Conservation (phyloP, 2,113 vertebrate genomes). For the Bubalus kerabau region DNA sequence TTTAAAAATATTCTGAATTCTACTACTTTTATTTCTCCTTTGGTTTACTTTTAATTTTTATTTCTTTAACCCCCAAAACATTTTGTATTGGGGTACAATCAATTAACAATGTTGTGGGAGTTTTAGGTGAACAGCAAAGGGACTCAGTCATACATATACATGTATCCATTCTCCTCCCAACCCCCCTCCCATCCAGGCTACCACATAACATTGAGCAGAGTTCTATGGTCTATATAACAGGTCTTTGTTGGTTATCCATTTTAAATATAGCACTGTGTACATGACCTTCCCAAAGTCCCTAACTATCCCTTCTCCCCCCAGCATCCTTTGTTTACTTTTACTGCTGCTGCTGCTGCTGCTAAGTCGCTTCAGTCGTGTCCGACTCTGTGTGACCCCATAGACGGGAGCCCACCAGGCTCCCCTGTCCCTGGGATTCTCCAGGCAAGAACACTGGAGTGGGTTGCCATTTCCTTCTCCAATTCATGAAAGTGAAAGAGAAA, state of each 20-base stretch:
- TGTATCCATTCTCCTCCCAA: not conserved
- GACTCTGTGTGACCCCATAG: no score
- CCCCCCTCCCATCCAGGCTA: not conserved
- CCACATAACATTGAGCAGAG: not conserved
- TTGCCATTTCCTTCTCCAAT: no score
- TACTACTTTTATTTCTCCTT: not conserved
- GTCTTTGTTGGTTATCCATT: not conserved
- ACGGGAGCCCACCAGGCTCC: no score
- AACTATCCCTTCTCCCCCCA: not conserved
- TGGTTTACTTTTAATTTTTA: not conserved
- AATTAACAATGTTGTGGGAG: not conserved
- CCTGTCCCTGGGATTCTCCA: no score
- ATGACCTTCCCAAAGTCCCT: not conserved
- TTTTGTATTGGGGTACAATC: not conserved
- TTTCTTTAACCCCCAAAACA: not conserved
- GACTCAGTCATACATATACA: not conserved
- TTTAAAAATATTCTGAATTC: not conserved
- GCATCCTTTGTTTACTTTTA: not conserved
- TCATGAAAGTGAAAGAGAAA: no score
- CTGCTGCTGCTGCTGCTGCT: no score
- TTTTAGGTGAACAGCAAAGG: not conserved
- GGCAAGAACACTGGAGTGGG: no score
- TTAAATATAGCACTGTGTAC: not conserved
- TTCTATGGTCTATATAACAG: not conserved
- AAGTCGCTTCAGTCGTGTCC: no score